Evolutionary conservation across 2,888 invertebrate species (phyloP).

Genomic region (Nomada ferruginata): DNA sequence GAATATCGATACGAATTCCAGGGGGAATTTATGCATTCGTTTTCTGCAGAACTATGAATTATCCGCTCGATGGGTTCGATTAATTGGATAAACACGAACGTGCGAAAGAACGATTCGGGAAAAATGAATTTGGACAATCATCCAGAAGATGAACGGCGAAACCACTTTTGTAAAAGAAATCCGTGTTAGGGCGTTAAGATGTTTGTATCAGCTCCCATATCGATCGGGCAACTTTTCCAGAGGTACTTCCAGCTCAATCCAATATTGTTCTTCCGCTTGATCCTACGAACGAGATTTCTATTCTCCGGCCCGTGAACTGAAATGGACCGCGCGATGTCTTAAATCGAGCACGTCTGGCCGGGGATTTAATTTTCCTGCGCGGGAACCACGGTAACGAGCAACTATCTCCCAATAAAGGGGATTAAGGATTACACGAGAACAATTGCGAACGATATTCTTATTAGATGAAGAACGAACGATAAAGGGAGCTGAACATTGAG

Average conservation of each 20-base stretch:
- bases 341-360: constrained; percentile 12
- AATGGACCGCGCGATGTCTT: constrained; percentile 36
- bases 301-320: background rate
- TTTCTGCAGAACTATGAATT: constrained; percentile 5
- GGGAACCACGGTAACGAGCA: constrained; percentile 28
- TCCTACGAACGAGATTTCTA: constrained; percentile 18
- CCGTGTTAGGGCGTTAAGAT: background rate
- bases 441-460: constrained; percentile 32
- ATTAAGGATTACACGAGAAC: constrained; percentile 23
- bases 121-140: too few species aligned
- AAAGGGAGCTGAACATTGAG: background rate
- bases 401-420: constrained; percentile 5
- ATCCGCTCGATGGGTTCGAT: background rate
- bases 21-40: background rate
- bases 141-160: background rate
- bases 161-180: background rate
- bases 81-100: background rate
- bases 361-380: constrained; percentile 32
- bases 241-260: constrained; percentile 3
- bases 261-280: constrained; percentile 20
- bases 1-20: constrained; percentile 23
- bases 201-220: background rate
- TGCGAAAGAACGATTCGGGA: background rate
- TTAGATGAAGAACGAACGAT: background rate
- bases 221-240: constrained; percentile 15